Evolutionary conservation across 1,140 invertebrate species (phyloP).

Genomic region (Aradophagus sp.): DNA sequence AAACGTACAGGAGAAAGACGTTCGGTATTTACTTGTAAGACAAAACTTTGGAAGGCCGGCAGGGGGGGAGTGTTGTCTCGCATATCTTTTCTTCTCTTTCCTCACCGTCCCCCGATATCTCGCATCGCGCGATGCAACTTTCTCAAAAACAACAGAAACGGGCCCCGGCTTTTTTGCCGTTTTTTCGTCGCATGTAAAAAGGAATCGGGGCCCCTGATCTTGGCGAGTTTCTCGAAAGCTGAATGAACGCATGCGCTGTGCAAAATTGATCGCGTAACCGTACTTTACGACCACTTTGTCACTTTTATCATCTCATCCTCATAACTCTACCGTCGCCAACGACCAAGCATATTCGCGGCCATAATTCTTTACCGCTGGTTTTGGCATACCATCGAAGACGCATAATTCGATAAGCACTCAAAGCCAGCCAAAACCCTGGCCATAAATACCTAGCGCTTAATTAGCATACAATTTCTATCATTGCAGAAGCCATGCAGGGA

Average conservation of each 20-base stretch:
- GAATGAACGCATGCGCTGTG: too few species aligned
- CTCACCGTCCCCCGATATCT: conserved; percentile 35
- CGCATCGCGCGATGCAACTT: conserved; percentile 19
- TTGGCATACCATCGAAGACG: conserved; percentile 12
- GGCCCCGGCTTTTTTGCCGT: too few species aligned
- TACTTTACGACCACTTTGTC: conserved; percentile 18
- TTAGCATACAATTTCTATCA: conserved; percentile 55
- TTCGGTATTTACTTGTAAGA: too few species aligned
- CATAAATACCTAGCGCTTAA: conserved; percentile 23
- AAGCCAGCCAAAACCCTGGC: conserved; percentile 10
- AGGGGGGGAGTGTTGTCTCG: too few species aligned
- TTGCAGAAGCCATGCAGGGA: conserved; percentile 31
- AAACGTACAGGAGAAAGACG: too few species aligned
- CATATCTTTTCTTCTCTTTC: conserved; percentile 12
- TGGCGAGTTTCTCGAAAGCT: background rate
- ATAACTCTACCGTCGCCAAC: conserved; percentile 24
- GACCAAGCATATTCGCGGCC: background rate
- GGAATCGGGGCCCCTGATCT: conserved; percentile 9
- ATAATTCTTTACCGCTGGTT: conserved; percentile 21
- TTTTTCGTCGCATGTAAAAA: conserved; percentile 5
- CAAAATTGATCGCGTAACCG: too few species aligned
- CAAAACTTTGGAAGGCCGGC: too few species aligned
- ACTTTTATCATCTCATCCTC: too few species aligned
- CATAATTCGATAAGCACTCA: conserved; percentile 41
- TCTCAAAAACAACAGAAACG: conserved; percentile 12